phyloP scores from a whole-genome alignment of 2,113 vertebrate species.

The Semnornis frantzii region DNA sequence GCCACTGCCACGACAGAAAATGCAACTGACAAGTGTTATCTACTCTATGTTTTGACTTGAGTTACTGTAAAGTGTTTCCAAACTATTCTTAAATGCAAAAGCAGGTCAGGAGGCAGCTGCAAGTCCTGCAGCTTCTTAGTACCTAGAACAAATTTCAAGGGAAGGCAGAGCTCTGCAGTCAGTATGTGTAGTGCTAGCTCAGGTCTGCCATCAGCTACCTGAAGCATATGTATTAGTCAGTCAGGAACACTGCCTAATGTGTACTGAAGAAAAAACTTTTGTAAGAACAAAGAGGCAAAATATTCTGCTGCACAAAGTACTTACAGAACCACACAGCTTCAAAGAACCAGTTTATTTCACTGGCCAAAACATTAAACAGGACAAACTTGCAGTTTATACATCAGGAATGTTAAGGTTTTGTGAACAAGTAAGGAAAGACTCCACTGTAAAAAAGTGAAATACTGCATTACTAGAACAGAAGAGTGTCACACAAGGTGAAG shows the following conservation, averaged over 20 bases:
- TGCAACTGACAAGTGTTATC: background rate
- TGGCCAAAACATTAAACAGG: slow-evolving; percentile 19
- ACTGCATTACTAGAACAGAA: background rate
- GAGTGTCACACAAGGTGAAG: background rate
- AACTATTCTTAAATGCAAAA: background rate
- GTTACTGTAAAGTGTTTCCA: background rate
- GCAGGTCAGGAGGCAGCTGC: background rate
- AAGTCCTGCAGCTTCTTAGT: background rate
- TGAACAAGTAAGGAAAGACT: slow-evolving; percentile 41
- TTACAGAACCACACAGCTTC: slow-evolving; percentile 51
- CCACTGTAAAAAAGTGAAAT: slow-evolving; percentile 31
- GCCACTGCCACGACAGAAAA: background rate
- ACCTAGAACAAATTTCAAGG: background rate
- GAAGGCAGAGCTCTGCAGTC: background rate
- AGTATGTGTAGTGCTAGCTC: background rate
- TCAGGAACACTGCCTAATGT: background rate
- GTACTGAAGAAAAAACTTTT: slow-evolving; percentile 16
- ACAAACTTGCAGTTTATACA: slow-evolving; percentile 29
- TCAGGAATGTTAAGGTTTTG: slow-evolving; percentile 63
- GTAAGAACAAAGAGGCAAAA: background rate
- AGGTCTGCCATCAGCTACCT: background rate
- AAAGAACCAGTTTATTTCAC: slow-evolving; percentile 66
- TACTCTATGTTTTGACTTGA: background rate
- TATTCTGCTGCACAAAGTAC: slow-evolving; percentile 18
- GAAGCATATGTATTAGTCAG: background rate